Conservation (phyloP, 2,113 vertebrate genomes). For the Ginglymostoma cirratum region DNA sequence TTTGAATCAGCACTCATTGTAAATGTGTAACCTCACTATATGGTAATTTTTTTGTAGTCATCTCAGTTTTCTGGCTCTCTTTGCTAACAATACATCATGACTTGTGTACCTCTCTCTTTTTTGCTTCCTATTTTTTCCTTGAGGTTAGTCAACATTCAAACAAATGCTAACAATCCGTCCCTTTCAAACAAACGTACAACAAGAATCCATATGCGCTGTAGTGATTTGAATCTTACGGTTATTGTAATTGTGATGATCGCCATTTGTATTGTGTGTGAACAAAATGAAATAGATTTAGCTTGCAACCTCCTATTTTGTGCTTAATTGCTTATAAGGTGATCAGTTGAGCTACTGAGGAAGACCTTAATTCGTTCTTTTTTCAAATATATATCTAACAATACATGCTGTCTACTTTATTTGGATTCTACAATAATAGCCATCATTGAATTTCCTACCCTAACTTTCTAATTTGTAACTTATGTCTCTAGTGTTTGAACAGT, state of each 20-base stretch:
- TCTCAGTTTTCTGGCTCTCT: not conserved
- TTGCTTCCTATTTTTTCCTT: not conserved
- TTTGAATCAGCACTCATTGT: not conserved
- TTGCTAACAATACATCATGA: no score
- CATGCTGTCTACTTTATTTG: not conserved
- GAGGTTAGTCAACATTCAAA: not conserved
- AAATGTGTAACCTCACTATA: not conserved
- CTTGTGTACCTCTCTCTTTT: not conserved
- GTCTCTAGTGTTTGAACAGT: not conserved
- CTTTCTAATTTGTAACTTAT: not conserved
- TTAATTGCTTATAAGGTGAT: not conserved
- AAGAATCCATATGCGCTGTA: not conserved
- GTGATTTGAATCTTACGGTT: not conserved
- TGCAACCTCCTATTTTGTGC: not conserved
- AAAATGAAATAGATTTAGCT: not conserved
- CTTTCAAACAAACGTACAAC: not conserved
- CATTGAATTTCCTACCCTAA: not conserved
- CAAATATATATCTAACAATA: not conserved
- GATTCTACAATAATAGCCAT: not conserved
- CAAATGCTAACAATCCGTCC: not conserved
- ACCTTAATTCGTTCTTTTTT: not conserved
- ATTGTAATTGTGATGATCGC: not conserved
- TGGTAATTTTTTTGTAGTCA: not conserved
- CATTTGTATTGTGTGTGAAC: not conserved
- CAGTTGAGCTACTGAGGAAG: not conserved